Evolutionary conservation across 2,888 invertebrate genomes (phyloP).

Genomic region (Patella ulyssiponensis): DNA sequence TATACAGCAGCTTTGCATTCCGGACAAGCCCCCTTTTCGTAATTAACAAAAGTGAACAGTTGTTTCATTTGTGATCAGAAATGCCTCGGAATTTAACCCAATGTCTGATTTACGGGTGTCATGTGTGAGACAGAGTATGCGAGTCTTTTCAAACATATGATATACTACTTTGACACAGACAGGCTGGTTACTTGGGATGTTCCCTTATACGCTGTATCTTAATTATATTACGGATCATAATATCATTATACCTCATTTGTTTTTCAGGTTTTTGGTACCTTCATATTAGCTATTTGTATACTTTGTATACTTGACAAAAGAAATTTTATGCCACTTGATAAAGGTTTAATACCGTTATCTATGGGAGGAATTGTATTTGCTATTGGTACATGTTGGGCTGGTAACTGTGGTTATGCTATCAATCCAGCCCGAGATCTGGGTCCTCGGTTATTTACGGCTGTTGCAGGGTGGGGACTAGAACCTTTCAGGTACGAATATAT

Average conservation of each 20-base stretch:
- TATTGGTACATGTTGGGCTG: slow-evolving; percentile 73
- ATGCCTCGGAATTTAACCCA: too few species aligned
- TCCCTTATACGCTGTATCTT: too few species aligned
- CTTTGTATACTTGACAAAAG: slow-evolving; percentile 72
- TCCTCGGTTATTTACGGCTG: slow-evolving; percentile 74
- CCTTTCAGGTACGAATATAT: slow-evolving; percentile 70
- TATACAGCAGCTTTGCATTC: too few species aligned
- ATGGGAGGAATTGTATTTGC: slow-evolving; percentile 72
- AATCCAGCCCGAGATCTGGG: slow-evolving; percentile 77
- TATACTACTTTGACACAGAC: too few species aligned
- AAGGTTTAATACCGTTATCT: slow-evolving; percentile 68
- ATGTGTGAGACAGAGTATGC: too few species aligned
- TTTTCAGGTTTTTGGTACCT: slow-evolving; percentile 72
- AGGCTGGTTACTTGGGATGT: too few species aligned
- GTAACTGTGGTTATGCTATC: slow-evolving; percentile 76
- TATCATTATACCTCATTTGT: slow-evolving; percentile 15
- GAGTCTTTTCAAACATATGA: too few species aligned
- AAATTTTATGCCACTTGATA: slow-evolving; percentile 67
- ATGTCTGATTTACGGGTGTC: too few species aligned
- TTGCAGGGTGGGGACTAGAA: slow-evolving; percentile 73
- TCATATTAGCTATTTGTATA: slow-evolving; percentile 71
- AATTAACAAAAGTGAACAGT: too few species aligned
- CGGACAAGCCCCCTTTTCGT: too few species aligned
- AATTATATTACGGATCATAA: too few species aligned
- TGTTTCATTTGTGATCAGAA: too few species aligned